Evolutionary conservation across 1,140 invertebrate species (phyloP).

Genomic region (Solenopsis invicta): DNA sequence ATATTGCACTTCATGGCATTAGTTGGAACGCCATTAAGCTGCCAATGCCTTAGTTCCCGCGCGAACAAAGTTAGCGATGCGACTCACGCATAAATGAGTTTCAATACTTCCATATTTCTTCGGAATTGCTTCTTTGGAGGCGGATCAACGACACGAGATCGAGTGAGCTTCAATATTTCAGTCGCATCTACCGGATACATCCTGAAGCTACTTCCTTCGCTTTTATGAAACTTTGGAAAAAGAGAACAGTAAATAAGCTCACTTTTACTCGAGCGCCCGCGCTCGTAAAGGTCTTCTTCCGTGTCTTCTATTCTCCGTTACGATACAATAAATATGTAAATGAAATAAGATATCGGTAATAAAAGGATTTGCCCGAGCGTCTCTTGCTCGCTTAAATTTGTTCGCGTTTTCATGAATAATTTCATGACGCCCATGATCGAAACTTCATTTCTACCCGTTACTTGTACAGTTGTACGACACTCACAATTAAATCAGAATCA

Average conservation of each 20-base stretch:
- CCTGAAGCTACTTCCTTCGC: constrained; percentile 61
- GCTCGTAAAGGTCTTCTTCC: constrained; percentile 59
- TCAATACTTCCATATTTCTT: constrained; percentile 47
- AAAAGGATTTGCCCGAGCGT: constrained; percentile 57
- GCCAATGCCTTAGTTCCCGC: constrained; percentile 41
- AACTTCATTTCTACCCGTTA: constrained; percentile 52
- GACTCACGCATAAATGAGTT: constrained; percentile 61
- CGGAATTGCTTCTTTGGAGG: constrained; percentile 52
- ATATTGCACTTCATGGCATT: constrained; percentile 33
- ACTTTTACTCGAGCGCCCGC: constrained; percentile 61
- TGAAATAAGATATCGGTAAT: constrained; percentile 60
- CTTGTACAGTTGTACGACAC: not conserved
- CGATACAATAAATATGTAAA: constrained; percentile 71
- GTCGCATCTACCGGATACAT: constrained; percentile 68
- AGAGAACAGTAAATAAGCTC: constrained; percentile 73
- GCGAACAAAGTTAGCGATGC: constrained; percentile 53
- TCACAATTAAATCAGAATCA: constrained; percentile 44
- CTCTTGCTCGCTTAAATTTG: constrained; percentile 49
- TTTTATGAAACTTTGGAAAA: constrained; percentile 65
- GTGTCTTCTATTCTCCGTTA: constrained; percentile 40
- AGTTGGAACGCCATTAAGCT: constrained; percentile 48
- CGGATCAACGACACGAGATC: constrained; percentile 66
- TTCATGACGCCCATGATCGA: constrained; percentile 45
- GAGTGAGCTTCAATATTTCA: constrained; percentile 71
- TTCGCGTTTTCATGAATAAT: constrained; percentile 63